Percentiles rank a stretch among this genome's conserved stretches.
phyloP scores from a whole-genome alignment of 2,113 vertebrate species.

The Melanocharis versteri region DNA sequence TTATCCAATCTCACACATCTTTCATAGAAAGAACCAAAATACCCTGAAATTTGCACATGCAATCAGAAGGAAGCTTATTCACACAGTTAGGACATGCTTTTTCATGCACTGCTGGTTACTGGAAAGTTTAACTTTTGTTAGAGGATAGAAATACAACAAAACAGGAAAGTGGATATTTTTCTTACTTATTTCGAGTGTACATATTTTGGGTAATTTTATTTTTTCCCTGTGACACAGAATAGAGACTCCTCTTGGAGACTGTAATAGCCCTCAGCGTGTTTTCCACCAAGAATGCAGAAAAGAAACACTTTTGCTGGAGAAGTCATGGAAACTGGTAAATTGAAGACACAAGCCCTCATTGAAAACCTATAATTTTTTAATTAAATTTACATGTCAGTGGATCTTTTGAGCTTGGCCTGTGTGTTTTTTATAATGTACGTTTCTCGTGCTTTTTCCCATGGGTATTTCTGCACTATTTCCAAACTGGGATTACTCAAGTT shows the following conservation, averaged over 20 bases:
- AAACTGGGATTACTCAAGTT: constrained; percentile 29
- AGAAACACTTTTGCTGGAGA: constrained; percentile 26
- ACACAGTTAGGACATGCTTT: not conserved
- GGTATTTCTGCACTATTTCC: constrained; percentile 2
- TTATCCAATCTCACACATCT: not conserved
- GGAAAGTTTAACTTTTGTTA: not conserved
- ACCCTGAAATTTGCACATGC: not conserved
- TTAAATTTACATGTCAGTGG: constrained; percentile 51
- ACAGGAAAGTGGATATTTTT: not conserved
- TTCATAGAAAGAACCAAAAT: not conserved
- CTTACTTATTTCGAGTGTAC: not conserved
- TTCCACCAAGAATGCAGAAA: constrained; percentile 19
- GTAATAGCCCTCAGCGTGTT: not conserved
- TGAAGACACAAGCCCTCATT: constrained; percentile 40
- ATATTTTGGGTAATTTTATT: not conserved
- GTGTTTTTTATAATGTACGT: not conserved
- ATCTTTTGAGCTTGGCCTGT: not conserved
- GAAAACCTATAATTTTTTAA: constrained; percentile 41
- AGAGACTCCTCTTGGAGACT: not conserved
- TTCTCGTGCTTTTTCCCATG: constrained; percentile 27
- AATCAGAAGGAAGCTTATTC: not conserved
- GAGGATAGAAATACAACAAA: not conserved
- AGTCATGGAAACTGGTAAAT: constrained; percentile 33
- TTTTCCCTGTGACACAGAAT: not conserved
- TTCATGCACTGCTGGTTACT: not conserved